Base-by-base conservation (phyloP, 2,888 invertebrate species). In the Boloria selene region DNA sequence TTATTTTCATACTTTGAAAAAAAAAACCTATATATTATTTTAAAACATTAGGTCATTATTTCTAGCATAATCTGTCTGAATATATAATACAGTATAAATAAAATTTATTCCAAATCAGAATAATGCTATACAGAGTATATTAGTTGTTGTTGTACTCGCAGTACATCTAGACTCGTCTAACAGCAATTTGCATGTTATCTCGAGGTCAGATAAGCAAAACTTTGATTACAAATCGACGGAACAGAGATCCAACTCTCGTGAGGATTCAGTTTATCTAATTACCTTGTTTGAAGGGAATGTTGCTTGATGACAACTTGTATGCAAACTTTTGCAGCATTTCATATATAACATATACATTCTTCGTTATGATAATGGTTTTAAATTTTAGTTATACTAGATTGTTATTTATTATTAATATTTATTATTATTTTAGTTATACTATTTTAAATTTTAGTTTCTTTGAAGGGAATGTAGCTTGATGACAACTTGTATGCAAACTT, bases 161-260 rank as follows among this genome's bases (percentile, higher is more conserved):
- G 31, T 38, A 38, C 31, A 47, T 17, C 26, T 45, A 31, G 47
- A 45, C 54, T 62, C 17, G 47, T 22, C 53, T 64, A 60, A 52
- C 52, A 60, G n/a, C 55, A 64, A 67, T 64, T 67, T 64, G 64
- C 67, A 64, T 60, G 65, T 50, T 50, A 31, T 61, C 60, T 61
- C 50, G 64, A 52, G 64, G 64, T 67, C 64, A 67, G 60, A 59
- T 49, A 56, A 31, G 44, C 55, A 47, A 55, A 67, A 67, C 67
- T 67, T 64, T 59, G 67, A 67, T 67, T 64, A 67, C 55, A 55
- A 58, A 50, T 60, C 49, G 50, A 60, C 55, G 44, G 26, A 17
- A 22, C 16, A 54, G 47, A 49, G 49, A 51, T 59, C 58, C 16
- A 60, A 67, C 51, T 42, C 64, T 60, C 64, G 50, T 60, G 54